phyloP scores from a whole-genome alignment of 2,113 vertebrate species.

The Cololabis saira region DNA sequence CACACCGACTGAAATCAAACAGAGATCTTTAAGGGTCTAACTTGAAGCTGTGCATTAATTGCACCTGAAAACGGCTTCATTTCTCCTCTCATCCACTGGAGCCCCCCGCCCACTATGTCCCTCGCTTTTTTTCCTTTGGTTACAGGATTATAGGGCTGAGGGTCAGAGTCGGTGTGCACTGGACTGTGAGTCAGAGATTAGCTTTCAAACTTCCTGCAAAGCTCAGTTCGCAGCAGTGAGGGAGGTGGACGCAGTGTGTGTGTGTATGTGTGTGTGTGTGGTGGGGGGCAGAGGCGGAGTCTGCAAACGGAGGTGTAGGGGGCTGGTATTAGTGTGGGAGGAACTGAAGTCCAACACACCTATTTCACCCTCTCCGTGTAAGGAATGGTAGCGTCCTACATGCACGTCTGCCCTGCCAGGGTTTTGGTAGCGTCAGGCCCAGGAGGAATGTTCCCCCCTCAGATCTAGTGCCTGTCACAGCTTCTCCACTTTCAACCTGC shows the following conservation, averaged over 20 bases:
- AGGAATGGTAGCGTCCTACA: constrained; percentile 60
- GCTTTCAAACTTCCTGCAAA: constrained; percentile 64
- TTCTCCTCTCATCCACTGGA: constrained; percentile 17
- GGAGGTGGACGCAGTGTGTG: constrained; percentile 32
- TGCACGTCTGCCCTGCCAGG: constrained; percentile 61
- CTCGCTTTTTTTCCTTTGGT: constrained; percentile 41
- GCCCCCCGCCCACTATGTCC: constrained; percentile 5
- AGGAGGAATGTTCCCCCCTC: constrained; percentile 86
- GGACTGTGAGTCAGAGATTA: constrained; percentile 76
- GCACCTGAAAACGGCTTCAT: constrained; percentile 14
- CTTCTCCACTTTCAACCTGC: constrained; percentile 80
- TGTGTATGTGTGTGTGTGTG: no score
- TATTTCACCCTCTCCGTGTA: constrained; percentile 21
- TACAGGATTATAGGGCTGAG: constrained; percentile 65
- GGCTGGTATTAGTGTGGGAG: constrained; percentile 52
- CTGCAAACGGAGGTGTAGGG: background rate
- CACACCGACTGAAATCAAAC: constrained; percentile 20
- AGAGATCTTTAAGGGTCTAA: constrained; percentile 28
- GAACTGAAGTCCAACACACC: constrained; percentile 37
- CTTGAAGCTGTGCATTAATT: constrained; percentile 25
- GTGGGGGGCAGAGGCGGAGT: background rate
- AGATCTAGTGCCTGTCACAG: constrained; percentile 85
- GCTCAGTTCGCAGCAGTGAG: constrained; percentile 64
- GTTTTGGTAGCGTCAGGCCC: constrained; percentile 79
- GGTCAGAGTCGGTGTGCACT: constrained; percentile 69